Base-by-base conservation (phyloP, 1,140 invertebrate genomes). In the roundworm (Caenorhabditis elegans) region DNA sequence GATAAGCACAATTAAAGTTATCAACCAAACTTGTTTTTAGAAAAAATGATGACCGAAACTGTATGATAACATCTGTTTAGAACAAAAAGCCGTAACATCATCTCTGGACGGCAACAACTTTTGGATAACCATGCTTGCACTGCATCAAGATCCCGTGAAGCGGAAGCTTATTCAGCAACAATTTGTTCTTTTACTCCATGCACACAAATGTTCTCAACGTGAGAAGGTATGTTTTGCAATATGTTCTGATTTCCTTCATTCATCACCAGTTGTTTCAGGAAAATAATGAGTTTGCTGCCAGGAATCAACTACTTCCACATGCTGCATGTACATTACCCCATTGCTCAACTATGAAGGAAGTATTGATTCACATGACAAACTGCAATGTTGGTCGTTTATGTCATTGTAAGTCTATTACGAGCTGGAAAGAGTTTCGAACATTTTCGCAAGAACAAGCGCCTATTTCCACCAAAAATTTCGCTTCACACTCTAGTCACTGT, bases 121-220 rank as follows among this genome's bases (percentile, higher is more conserved):
- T 51, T 17, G 78, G 79, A 19, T 55, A 19, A 80, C 36, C 26
- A 79, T 75, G 43, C 81, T 75, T 6, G 46, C 76, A 11, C 51
- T 60, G n/a, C 70, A 93, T 84, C 93, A 94, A 80, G 96, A 99
- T 91, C 96, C 96, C 48, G 97, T 98, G 90, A 98, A 98, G 88
- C 92, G 96, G 60, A 98, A 98, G 90, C 92, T 99, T n/a, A 99
- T 99, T 80, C 97, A 98, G 88, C 97, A 99, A 90, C 97, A 99
- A 89, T 91, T 99, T 28, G 96, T 99, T 46, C 90, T 99, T 11
- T 91, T 99, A 36, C 92, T 99, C 19, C 98, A 99, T 91, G 97
- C 98, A 34, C 97, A 99, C 91, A 98, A 98, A 90, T 99, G 98
- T 91, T 96, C 98, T 90, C 92, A 95, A 53, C 91, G 96, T 46